phyloP scores from a whole-genome alignment of 1,140 invertebrate genomes.

The Calosoma granatense region DNA sequence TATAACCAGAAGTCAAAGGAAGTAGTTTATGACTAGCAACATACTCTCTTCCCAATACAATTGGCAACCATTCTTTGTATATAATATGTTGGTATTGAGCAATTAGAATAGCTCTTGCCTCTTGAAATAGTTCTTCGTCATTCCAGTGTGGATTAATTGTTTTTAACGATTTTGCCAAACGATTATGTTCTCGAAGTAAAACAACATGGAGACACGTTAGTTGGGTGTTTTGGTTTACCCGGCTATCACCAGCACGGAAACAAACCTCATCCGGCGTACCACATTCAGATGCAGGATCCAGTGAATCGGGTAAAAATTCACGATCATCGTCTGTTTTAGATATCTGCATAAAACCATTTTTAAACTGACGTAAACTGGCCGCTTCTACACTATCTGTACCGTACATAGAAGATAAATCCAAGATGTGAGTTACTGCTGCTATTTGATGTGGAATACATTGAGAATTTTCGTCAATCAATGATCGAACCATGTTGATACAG shows the following conservation, averaged over 20 bases:
- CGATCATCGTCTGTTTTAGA: slow-evolving; percentile 48
- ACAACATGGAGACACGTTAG: slow-evolving; percentile 42
- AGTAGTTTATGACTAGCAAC: slow-evolving; percentile 13
- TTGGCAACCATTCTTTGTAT: slow-evolving; percentile 55
- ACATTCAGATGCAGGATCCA: slow-evolving; percentile 42
- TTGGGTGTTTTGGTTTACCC: slow-evolving; percentile 74
- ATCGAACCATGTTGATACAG: slow-evolving; percentile 14
- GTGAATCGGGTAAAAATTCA: slow-evolving; percentile 50
- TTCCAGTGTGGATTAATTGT: slow-evolving; percentile 48
- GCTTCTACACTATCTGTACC: slow-evolving; percentile 49
- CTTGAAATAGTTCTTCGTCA: slow-evolving; percentile 49
- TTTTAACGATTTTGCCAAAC: slow-evolving; percentile 41
- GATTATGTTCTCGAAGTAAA: slow-evolving; percentile 46
- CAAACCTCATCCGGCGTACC: slow-evolving; percentile 49
- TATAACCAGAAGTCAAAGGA: slow-evolving; percentile 25
- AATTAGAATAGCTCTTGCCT: slow-evolving; percentile 44
- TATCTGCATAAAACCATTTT: slow-evolving; percentile 48
- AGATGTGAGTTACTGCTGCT: slow-evolving; percentile 57
- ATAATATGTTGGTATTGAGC: slow-evolving; percentile 52
- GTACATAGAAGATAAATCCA: slow-evolving; percentile 74
- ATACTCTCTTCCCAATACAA: slow-evolving; percentile 41
- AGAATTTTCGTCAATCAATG: background rate
- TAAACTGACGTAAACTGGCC: slow-evolving; percentile 42
- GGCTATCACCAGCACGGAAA: slow-evolving; percentile 51
- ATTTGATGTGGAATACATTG: slow-evolving; percentile 6